Evolutionary conservation across 2,113 vertebrate genomes (phyloP).

Genomic region (Ursus arctos): DNA sequence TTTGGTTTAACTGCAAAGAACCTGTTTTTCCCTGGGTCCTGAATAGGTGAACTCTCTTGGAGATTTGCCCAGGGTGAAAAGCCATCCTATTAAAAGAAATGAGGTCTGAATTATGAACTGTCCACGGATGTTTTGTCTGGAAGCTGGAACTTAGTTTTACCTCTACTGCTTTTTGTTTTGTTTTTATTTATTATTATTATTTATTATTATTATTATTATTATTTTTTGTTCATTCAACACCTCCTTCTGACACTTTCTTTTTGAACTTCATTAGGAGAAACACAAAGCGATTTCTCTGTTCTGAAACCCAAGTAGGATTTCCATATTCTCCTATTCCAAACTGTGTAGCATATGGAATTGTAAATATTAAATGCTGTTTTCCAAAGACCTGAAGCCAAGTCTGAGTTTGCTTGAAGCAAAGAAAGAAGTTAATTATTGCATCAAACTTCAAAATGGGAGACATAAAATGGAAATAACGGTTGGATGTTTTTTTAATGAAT

Average conservation of each 20-base stretch:
- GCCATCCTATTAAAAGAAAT: slow-evolving; percentile 15
- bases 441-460: slow-evolving; percentile 50
- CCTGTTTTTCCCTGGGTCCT: not conserved
- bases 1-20: slow-evolving; percentile 11
- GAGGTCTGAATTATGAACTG: not conserved
- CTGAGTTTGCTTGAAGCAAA: slow-evolving; percentile 53
- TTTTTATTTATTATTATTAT: no score
- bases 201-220: no score
- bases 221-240: not conserved
- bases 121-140: not conserved
- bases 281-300: slow-evolving; percentile 51
- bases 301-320: slow-evolving; percentile 26
- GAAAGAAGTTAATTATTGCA: slow-evolving; percentile 67
- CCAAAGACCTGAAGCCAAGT: slow-evolving; percentile 32
- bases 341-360: slow-evolving; percentile 21
- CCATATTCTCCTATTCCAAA: slow-evolving; percentile 41
- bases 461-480: slow-evolving; percentile 48
- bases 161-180: not conserved
- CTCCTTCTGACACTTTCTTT: not conserved
- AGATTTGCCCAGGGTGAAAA: not conserved
- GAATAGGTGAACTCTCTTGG: not conserved
- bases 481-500: slow-evolving; percentile 32
- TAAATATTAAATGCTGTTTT: slow-evolving; percentile 66
- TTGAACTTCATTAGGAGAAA: slow-evolving; percentile 48
- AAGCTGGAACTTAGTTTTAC: not conserved